These are phyloP conservation scores for Drosophila borealis DNA, from an alignment of 2,888 invertebrate genomes.

Conservation along the genomic window DNA sequence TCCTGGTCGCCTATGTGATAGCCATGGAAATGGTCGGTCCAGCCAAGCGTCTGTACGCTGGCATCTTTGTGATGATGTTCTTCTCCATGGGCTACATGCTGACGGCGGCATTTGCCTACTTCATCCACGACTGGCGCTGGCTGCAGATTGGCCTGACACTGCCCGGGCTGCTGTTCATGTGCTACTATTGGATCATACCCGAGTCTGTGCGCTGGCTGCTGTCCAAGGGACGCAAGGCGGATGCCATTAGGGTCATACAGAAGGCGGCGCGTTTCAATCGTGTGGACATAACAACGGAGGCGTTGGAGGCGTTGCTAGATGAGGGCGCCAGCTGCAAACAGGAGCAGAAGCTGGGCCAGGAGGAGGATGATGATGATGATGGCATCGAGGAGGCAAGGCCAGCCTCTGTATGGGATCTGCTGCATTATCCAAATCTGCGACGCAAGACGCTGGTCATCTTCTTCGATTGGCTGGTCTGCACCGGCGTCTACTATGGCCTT, in stretches of 20 bases:
- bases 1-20: conserved; percentile 91
- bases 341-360: conserved; percentile 33
- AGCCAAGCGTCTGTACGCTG: conserved; percentile 88
- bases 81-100: conserved; percentile 90
- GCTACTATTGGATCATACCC: conserved; percentile 91
- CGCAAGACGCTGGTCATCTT: conserved; percentile 89
- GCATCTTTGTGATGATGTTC: conserved; percentile 90
- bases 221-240: conserved; percentile 87
- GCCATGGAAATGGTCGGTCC: conserved; percentile 92
- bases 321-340: conserved; percentile 73
- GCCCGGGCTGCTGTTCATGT: conserved; percentile 88
- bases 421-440: conserved; percentile 88
- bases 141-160: conserved; percentile 89
- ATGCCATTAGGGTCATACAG: conserved; percentile 88
- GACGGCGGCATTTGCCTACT: conserved; percentile 89
- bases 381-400: conserved; percentile 4
- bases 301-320: conserved; percentile 86
- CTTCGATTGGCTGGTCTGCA: conserved; percentile 92
- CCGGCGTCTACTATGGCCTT: conserved; percentile 91
- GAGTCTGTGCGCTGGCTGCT: conserved; percentile 91
- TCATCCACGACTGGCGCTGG: conserved; percentile 89
- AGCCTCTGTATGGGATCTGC: conserved; percentile 87
- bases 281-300: conserved; percentile 86
- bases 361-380: conserved; percentile 6
- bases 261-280: conserved; percentile 89